Evolutionary conservation across 1,140 invertebrate genomes (phyloP).

Genomic region (Bombus vancouverensis): DNA sequence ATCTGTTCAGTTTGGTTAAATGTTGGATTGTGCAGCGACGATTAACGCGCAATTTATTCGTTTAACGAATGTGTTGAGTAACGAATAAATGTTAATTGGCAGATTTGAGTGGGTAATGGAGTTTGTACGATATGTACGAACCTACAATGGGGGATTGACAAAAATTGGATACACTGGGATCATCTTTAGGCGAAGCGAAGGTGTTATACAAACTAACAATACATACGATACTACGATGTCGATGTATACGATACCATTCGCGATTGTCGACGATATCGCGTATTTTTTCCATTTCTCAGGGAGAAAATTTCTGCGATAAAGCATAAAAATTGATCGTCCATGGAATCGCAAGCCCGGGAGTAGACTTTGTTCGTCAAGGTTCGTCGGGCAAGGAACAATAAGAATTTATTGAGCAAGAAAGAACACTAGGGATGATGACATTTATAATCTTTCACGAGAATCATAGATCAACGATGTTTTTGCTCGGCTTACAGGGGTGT

Average conservation of each 20-base stretch:
- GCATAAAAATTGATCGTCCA: conserved; percentile 51
- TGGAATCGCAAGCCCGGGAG: conserved; percentile 44
- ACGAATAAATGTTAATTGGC: not conserved
- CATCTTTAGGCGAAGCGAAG: not conserved
- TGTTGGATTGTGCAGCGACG: not conserved
- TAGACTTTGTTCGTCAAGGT: conserved; percentile 58
- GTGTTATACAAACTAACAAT: not conserved
- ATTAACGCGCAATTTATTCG: conserved; percentile 13
- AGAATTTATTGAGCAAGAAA: conserved; percentile 63
- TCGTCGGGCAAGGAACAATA: conserved; percentile 63
- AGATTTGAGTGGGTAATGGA: not conserved
- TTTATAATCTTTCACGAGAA: conserved; percentile 71
- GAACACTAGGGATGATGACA: conserved; percentile 60
- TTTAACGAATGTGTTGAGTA: not conserved
- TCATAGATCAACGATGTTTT: conserved; percentile 78
- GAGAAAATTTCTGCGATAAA: conserved; percentile 55
- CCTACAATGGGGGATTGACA: not conserved
- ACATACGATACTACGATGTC: too few relatives aligned
- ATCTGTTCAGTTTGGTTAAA: not conserved
- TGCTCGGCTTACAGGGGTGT: conserved; percentile 73
- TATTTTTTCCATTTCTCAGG: not conserved
- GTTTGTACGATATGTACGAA: not conserved
- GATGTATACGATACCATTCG: too few relatives aligned
- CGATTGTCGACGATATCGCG: conserved; percentile 3
- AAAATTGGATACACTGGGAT: not conserved